phyloP scores from a whole-genome alignment of 23 tunicate species.

The Halocynthia aurantium region DNA sequence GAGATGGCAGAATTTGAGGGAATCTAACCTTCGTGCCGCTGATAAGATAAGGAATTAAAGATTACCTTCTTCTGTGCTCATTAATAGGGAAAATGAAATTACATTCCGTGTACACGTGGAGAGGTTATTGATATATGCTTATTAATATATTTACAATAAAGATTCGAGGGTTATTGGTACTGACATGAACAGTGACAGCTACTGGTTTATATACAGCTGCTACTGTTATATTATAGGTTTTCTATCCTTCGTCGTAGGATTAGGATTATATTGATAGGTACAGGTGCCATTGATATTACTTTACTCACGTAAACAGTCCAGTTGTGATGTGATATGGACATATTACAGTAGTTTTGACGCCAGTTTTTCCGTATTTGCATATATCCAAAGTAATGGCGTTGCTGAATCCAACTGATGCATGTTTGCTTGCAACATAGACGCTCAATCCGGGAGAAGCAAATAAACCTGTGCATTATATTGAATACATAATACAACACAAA shows the following conservation, averaged over 20 bases:
- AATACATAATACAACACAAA: not conserved
- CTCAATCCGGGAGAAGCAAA: conserved; percentile 84
- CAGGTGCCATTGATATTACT: not conserved
- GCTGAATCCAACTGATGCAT: conserved; percentile 74
- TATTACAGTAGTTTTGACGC: conserved; percentile 59
- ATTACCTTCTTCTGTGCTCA: not conserved
- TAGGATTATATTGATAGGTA: too few species aligned
- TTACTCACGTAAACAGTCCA: conserved; percentile 72
- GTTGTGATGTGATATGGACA: conserved; percentile 82
- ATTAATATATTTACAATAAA: too few species aligned
- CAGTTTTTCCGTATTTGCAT: conserved; percentile 29
- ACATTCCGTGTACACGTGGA: too few species aligned
- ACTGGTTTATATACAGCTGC: too few species aligned
- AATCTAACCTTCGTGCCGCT: conserved; percentile 43
- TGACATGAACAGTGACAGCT: too few species aligned
- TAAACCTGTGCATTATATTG: conserved; percentile 30
- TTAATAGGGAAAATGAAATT: too few species aligned
- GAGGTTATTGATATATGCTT: too few species aligned
- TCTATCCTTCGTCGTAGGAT: too few species aligned
- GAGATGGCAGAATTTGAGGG: conserved; percentile 21
- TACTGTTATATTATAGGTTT: too few species aligned
- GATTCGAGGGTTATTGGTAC: too few species aligned
- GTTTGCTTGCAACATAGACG: conserved; percentile 69
- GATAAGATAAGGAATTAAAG: conserved; percentile 1
- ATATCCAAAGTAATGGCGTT: conserved; percentile 53